These are phyloP conservation scores for Trissonchulus latispiculum DNA, from an alignment of 2,888 invertebrate species.

Conservation along the genomic window DNA sequence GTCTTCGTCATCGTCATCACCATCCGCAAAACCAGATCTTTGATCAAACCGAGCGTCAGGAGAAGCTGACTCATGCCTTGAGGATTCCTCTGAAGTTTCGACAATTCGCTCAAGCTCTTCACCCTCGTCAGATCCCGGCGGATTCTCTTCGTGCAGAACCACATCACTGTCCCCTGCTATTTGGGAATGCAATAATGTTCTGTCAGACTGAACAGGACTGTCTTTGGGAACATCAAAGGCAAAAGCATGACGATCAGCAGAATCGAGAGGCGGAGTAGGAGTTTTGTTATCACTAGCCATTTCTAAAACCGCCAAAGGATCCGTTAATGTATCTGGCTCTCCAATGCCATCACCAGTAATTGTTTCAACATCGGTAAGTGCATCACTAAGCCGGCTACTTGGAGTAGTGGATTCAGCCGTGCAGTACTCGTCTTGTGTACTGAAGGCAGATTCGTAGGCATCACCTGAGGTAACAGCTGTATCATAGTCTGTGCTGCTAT, in stretches of 20 bases:
- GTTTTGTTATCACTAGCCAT: not conserved
- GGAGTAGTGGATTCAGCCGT: slow-evolving; percentile 21
- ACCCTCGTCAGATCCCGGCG: slow-evolving; percentile 13
- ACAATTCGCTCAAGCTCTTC: slow-evolving; percentile 22
- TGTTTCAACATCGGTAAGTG: not conserved
- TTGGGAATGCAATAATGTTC: slow-evolving; percentile 30
- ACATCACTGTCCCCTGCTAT: slow-evolving; percentile 25
- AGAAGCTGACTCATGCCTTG: slow-evolving; percentile 29
- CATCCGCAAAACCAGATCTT: not conserved
- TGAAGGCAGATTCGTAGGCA: slow-evolving; percentile 22
- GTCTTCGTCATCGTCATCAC: not conserved
- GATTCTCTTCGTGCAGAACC: slow-evolving; percentile 23
- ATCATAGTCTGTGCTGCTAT: slow-evolving; percentile 32
- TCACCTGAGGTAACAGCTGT: slow-evolving; percentile 34
- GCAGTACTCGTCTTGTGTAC: not conserved
- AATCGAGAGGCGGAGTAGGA: not conserved
- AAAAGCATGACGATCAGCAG: not conserved
- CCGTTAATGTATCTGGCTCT: not conserved
- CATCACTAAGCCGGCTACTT: slow-evolving; percentile 3
- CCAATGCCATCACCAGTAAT: slow-evolving; percentile 1
- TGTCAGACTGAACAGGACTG: slow-evolving; percentile 34
- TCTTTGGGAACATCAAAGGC: not conserved
- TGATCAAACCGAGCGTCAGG: slow-evolving; percentile 24
- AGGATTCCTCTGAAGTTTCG: slow-evolving; percentile 23
- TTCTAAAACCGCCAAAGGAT: not conserved